Base-by-base conservation (phyloP, 2,888 invertebrate genomes). In the Platycheirus albimanus region DNA sequence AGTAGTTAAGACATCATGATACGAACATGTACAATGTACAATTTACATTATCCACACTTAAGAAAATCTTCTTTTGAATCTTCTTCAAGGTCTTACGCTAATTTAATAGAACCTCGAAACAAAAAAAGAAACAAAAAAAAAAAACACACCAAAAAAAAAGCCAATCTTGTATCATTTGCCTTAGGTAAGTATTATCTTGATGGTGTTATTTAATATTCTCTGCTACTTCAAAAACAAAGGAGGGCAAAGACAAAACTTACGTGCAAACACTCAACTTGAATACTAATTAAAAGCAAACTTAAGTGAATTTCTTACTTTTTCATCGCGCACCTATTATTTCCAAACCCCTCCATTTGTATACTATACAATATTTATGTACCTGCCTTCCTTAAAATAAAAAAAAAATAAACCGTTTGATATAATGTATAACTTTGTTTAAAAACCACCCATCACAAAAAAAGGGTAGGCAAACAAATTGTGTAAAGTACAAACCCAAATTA, bases 201-300 rank as follows among this genome's bases (percentile, higher is more conserved):
- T n/a, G n/a, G n/a, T n/a, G 47, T 30, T 15, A 15, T 52, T 24
- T 36, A 41, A 38, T 71, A 41, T 61, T 49, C 8, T 15, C 19
- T 8, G 1, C 36, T 8, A 54, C 15, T 24, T 36, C 2, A 17
- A 1, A 51, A 10, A 33, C 10, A 45, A 19, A 33, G 11, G 43
- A 52, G 24, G 15, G 30, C 6, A 7, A 52, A 33, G 6, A 19
- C 17, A 15, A 56, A 52, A 61, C 61, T 54, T 33, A 5, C 36
- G 19, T 47, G 13, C 45, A 38, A n/a, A 47, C 28, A 64, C 33
- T 69, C 79, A 49, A 70, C 43, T 64, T 76, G 76, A 81, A 81
- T 77, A 81, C 64, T 66, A 76, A 76, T 81, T 80, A 70, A 17
- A 7, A 58, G 51, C 36, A 70, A 76, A 75, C 45, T 79, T 61